Percentiles rank a stretch among this genome's conserved stretches.
These are phyloP conservation scores for Ostrea denselamellosa DNA, from an alignment of 1,140 invertebrate species.

Conservation along the genomic window DNA sequence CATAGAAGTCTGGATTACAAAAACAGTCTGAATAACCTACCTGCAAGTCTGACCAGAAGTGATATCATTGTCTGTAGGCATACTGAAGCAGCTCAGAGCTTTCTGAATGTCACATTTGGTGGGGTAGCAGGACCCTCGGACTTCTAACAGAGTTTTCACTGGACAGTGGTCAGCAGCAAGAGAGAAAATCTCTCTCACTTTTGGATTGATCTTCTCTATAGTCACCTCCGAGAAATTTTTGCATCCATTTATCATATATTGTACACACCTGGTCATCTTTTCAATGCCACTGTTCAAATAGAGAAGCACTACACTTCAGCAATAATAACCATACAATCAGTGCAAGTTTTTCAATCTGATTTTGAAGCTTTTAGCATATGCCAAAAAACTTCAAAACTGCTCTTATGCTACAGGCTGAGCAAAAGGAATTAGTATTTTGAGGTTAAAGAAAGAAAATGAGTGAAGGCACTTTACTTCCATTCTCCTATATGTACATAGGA, in stretches of 20 bases:
- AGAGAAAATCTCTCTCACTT: neutral
- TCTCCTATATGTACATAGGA: no score
- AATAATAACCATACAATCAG: no score
- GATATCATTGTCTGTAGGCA: neutral
- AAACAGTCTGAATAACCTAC: neutral
- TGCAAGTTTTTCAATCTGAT: no score
- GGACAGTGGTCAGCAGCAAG: neutral
- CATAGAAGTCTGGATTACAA: no score
- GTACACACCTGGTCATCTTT: constrained; percentile 25
- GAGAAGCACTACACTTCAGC: neutral
- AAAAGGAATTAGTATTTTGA: no score
- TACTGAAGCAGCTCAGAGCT: neutral
- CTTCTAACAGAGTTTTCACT: neutral
- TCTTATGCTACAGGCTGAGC: no score
- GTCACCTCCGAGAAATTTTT: neutral
- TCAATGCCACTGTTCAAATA: constrained; percentile 11
- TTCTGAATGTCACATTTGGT: constrained; percentile 26
- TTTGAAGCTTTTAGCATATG: no score
- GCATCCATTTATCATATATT: constrained; percentile 30
- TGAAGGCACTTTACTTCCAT: no score
- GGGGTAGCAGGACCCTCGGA: neutral
- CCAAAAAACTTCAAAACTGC: no score
- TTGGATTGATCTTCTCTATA: constrained; percentile 32
- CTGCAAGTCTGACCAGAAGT: constrained; percentile 29
- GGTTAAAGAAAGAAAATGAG: no score